These are phyloP conservation scores for Xanthia icteritia DNA, from an alignment of 2,888 invertebrate species.

Conservation along the genomic window DNA sequence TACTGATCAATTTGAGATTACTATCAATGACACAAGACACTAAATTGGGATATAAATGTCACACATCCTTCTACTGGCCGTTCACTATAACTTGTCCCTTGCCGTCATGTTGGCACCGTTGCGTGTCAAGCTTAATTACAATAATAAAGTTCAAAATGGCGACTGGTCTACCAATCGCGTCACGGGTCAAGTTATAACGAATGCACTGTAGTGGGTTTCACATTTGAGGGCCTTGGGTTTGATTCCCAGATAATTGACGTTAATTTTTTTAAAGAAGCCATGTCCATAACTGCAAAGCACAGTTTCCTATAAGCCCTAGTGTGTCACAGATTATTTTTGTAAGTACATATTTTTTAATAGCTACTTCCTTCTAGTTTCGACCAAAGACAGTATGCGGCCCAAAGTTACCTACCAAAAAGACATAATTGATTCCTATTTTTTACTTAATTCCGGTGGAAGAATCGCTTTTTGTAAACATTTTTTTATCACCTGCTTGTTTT, in stretches of 20 bases:
- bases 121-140: too few relatives aligned
- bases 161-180: too few relatives aligned
- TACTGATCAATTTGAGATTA: slow-evolving; percentile 28
- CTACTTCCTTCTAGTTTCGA: slow-evolving; percentile 76
- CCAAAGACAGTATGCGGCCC: slow-evolving; percentile 84
- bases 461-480: slow-evolving; percentile 74
- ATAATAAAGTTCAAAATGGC: too few relatives aligned
- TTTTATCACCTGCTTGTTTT: slow-evolving; percentile 81
- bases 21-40: neutral
- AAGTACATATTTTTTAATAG: slow-evolving; percentile 68
- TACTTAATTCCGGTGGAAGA: slow-evolving; percentile 78
- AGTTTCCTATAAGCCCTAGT: slow-evolving; percentile 32
- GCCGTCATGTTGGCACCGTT: too few relatives aligned
- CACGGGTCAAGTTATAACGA: too few relatives aligned
- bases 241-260: neutral
- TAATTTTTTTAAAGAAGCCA: neutral
- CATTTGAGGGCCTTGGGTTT: neutral
- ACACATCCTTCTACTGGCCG: too few relatives aligned
- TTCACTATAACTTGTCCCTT: too few relatives aligned
- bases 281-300: slow-evolving; percentile 50
- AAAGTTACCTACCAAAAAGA: slow-evolving; percentile 86
- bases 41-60: neutral
- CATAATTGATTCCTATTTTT: slow-evolving; percentile 83
- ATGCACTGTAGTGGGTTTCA: neutral
- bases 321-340: slow-evolving; percentile 64